These are phyloP conservation scores for Amphiprion clarkii DNA, from an alignment of 2,797 vertebrate species.

Conservation along the genomic window DNA sequence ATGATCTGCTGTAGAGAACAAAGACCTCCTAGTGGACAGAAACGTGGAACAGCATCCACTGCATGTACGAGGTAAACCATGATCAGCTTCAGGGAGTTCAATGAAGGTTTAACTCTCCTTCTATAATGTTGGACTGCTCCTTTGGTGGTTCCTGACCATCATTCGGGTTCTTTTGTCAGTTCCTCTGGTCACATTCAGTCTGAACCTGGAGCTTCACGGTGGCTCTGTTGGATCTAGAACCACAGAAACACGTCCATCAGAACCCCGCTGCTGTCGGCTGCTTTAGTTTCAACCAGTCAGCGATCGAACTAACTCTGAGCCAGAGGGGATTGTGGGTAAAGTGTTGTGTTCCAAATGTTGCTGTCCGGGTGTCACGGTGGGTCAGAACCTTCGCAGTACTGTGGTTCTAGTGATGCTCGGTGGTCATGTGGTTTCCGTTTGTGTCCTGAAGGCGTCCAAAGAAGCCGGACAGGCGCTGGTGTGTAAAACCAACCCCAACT, in stretches of 20 bases:
- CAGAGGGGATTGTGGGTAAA: slow-evolving; percentile 28
- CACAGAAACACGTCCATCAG: too few species aligned
- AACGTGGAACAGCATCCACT: too few species aligned
- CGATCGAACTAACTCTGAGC: not conserved
- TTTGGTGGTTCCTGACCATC: not conserved
- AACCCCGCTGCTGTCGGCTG: not conserved
- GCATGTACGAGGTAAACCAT: too few species aligned
- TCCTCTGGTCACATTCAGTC: slow-evolving; percentile 54
- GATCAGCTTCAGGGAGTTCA: too few species aligned
- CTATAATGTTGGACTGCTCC: not conserved
- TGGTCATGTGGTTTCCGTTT: slow-evolving; percentile 48
- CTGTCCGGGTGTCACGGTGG: not conserved
- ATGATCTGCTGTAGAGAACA: too few species aligned
- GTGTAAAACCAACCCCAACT: slow-evolving; percentile 89
- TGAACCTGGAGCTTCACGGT: slow-evolving; percentile 34
- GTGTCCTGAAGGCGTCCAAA: slow-evolving; percentile 87
- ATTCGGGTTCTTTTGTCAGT: too few species aligned
- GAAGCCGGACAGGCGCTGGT: slow-evolving; percentile 92
- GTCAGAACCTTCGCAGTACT: not conserved
- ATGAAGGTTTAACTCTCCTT: not conserved
- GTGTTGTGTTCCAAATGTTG: slow-evolving; percentile 26
- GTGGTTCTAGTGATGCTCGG: not conserved
- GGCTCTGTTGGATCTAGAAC: too few species aligned
- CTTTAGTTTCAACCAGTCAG: slow-evolving; percentile 62
- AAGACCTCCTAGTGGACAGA: too few species aligned